Evolutionary conservation across 35 echinoderm and acorn worm genomes (phyloP), one percentile per base, ranked within the genome.

Genomic region (Amphiura filiformis): DNA sequence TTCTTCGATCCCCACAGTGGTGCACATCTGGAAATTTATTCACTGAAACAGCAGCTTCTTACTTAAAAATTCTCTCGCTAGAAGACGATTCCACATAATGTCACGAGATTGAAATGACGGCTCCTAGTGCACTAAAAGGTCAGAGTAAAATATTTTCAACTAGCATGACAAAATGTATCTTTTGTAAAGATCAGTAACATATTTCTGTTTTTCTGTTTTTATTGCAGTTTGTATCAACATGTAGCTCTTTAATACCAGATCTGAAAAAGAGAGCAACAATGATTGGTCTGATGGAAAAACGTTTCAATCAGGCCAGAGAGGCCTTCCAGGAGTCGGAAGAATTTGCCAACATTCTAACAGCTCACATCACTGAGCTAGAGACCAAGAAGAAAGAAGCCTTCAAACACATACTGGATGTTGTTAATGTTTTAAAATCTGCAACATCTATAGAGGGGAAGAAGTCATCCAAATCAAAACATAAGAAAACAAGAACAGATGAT

Each of bases 381-480:
- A 13, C 39, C 9, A 85, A 78, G 39, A 39, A 41, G 23, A 91
- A 84, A 79, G 38, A 83, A 36, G 89, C 84, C 3, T 91, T 84
- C 36, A 76, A 41, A 75, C 38, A 75, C 49, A 84, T 91, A 37
- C 75, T 56, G 44, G 89, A 91, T 2, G 26, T 70, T 13, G 61
- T 70, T 30, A 70, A 70, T 15, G 61, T 70, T 1, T n/a, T 70
- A 15, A 70, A 70, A 30, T 70, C 61, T 70, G 1, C 15, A 26
- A 3, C 26, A 13, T 18, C 26, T 70, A 3, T 26, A 13, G 9
- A 15, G 9, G 7, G 7, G 7, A 70, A 70, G n/a, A n/a, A n/a
- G n/a, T n/a, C 28, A 13, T 30, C 26, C 4, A 18, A 70, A 70
- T 13, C 17, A 11, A 70, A 70, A 70, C 15, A 70, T 70, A 26